phyloP scores from a whole-genome alignment of 2,113 vertebrate genomes.

The Ahaetulla prasina region DNA sequence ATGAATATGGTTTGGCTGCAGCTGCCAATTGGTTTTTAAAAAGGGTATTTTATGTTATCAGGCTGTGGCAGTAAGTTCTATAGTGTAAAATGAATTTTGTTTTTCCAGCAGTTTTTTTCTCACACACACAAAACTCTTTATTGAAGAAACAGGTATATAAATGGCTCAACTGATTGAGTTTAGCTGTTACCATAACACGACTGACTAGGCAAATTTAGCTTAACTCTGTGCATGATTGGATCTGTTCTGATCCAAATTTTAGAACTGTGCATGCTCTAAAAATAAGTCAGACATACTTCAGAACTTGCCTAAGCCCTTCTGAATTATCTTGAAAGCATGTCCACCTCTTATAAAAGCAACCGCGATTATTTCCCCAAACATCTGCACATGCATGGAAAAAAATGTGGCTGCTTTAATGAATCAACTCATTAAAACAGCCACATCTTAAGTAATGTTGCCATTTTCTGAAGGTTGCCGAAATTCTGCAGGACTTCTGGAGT shows the following conservation, averaged over 20 bases:
- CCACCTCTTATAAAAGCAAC: neutral
- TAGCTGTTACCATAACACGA: neutral
- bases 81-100: neutral
- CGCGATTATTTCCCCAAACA: neutral
- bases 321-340: neutral
- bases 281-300: neutral
- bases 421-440: neutral
- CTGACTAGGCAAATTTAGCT: neutral
- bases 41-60: neutral
- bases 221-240: neutral
- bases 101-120: neutral
- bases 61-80: neutral
- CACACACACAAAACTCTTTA: neutral
- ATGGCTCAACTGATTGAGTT: neutral
- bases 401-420: neutral
- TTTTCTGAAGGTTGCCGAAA: neutral
- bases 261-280: neutral
- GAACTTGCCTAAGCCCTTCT: neutral
- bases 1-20: neutral
- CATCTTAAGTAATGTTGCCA: neutral
- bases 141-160: neutral
- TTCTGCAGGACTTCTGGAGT: neutral
- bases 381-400: neutral
- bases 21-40: neutral
- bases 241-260: neutral